phyloP scores from a whole-genome alignment of 1,140 invertebrate species.

The Drosophila auraria region DNA sequence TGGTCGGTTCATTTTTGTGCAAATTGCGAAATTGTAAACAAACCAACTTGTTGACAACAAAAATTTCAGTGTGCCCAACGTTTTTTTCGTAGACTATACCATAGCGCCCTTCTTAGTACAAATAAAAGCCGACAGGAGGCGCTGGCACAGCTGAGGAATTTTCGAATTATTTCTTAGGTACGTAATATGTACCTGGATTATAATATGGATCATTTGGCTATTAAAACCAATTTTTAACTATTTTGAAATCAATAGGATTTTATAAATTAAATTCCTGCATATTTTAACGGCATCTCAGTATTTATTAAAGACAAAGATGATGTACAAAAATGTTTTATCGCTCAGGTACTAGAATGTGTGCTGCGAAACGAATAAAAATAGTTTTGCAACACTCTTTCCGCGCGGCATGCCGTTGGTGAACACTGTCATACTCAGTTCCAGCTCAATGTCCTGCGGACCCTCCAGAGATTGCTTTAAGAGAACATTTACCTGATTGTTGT shows the following conservation, averaged over 20 bases:
- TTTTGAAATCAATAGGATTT: too few relatives aligned
- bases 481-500: conserved; percentile 90
- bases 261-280: background rate
- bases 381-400: conserved; percentile 92
- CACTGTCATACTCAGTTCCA: conserved; percentile 94
- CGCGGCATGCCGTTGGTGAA: conserved; percentile 89
- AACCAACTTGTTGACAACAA: background rate
- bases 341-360: conserved; percentile 88
- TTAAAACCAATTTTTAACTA: too few relatives aligned
- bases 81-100: too few relatives aligned
- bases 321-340: conserved; percentile 1
- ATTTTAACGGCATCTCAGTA: background rate
- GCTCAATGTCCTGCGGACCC: conserved; percentile 95
- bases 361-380: conserved; percentile 94
- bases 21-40: background rate
- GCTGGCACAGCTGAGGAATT: background rate
- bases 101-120: background rate
- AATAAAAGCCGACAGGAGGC: background rate
- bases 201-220: too few relatives aligned
- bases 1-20: background rate
- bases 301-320: conserved; percentile 5
- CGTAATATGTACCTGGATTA: background rate
- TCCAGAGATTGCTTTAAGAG: conserved; percentile 89
- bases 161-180: background rate
- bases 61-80: background rate